phyloP scores from a whole-genome alignment of 2,113 vertebrate genomes.

The Mesoclemmys tuberculata region DNA sequence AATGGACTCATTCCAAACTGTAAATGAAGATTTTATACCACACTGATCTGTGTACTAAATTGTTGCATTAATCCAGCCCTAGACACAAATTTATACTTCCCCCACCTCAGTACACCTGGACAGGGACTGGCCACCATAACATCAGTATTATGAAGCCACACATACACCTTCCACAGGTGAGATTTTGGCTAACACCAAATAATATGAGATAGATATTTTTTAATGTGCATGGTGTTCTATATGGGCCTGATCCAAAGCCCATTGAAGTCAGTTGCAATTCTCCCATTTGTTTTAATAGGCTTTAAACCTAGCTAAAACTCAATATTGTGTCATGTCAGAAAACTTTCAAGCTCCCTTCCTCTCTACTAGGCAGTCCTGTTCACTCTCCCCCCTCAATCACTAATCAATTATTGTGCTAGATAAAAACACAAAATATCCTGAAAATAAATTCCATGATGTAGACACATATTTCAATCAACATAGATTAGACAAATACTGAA shows the following conservation, averaged over 20 bases:
- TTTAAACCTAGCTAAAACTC: not conserved
- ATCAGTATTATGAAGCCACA: not conserved
- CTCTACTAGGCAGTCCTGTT: not conserved
- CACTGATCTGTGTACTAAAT: not conserved
- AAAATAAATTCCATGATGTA: not conserved
- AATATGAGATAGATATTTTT: not conserved
- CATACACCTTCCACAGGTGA: conserved; percentile 44
- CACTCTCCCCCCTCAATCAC: not conserved
- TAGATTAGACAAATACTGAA: not conserved
- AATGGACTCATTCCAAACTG: not conserved
- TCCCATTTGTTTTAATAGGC: not conserved
- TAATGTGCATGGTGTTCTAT: not conserved
- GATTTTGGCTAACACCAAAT: not conserved
- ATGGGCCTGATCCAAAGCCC: not conserved
- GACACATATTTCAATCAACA: not conserved
- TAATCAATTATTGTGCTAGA: not conserved
- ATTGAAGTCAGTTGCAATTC: not conserved
- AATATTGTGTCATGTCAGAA: not conserved
- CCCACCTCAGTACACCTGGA: not conserved
- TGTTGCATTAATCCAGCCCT: not conserved
- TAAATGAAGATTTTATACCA: not conserved
- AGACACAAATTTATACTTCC: not conserved
- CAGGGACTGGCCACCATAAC: not conserved
- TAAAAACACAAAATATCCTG: not conserved
- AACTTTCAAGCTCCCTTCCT: not conserved